phyloP scores from a whole-genome alignment of 2,888 invertebrate genomes.

The Drosophila fulvimacula region DNA sequence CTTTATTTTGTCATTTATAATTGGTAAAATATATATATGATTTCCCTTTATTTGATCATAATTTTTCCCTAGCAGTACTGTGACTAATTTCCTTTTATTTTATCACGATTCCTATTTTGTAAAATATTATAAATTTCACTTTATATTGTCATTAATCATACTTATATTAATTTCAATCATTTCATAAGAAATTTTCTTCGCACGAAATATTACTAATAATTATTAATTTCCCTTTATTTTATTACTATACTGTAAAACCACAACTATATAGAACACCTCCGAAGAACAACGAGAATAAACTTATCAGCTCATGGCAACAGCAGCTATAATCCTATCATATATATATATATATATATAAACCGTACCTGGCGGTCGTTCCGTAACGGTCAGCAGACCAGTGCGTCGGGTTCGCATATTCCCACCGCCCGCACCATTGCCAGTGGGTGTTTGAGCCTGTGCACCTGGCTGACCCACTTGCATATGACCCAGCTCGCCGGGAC shows the following conservation, averaged over 20 bases:
- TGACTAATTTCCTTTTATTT: not conserved
- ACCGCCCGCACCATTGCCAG: conserved; percentile 40
- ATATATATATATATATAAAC: conserved; percentile 15
- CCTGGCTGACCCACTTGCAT: conserved; percentile 44
- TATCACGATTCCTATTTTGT: too few relatives aligned
- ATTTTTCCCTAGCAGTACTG: not conserved
- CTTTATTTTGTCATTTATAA: not conserved
- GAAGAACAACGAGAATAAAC: not conserved
- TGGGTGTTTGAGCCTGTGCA: conserved; percentile 55
- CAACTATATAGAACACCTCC: not conserved
- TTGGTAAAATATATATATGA: not conserved
- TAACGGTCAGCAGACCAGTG: conserved; percentile 93
- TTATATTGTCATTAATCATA: not conserved
- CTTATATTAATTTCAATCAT: not conserved
- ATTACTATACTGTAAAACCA: not conserved
- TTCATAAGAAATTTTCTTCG: too few relatives aligned
- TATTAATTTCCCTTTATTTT: not conserved
- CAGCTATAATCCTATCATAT: not conserved
- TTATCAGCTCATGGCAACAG: not conserved
- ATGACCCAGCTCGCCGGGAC: conserved; percentile 48
- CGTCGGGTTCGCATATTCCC: conserved; percentile 89
- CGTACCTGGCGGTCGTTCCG: conserved; percentile 94
- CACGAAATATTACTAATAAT: not conserved
- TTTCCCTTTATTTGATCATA: too few relatives aligned
- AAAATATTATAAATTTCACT: not conserved